These are phyloP conservation scores for Strongylocentrotus purpuratus DNA, from an alignment of 35 echinoderm and acorn worm genomes.

Conservation along the genomic window DNA sequence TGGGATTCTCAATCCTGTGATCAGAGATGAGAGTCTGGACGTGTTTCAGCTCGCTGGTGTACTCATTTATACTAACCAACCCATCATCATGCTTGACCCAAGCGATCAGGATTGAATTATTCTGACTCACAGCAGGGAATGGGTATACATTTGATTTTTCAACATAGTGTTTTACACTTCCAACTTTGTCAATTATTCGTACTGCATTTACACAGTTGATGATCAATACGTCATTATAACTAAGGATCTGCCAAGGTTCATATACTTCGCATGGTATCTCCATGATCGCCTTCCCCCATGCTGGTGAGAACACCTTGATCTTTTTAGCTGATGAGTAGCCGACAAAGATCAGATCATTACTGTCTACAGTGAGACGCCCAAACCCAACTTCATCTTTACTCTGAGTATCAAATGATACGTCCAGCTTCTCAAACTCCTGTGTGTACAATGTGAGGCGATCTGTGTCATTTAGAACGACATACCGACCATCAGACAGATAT, in stretches of 20 bases:
- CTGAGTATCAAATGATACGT: neutral
- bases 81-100: neutral
- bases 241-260: neutral
- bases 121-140: neutral
- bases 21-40: too few relatives aligned
- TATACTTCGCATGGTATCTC: neutral
- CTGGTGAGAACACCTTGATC: conserved; percentile 24
- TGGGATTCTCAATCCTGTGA: too few relatives aligned
- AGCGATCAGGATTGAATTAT: neutral
- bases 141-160: neutral
- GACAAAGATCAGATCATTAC: neutral
- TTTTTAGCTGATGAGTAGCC: neutral
- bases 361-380: neutral
- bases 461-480: too few relatives aligned
- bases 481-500: too few relatives aligned
- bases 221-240: neutral
- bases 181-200: neutral
- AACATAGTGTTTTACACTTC: neutral
- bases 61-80: neutral
- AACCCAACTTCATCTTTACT: neutral
- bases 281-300: neutral
- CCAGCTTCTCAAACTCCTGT: neutral
- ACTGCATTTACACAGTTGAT: neutral
- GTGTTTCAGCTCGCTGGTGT: neutral
- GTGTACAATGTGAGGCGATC: too few relatives aligned